Conservation (phyloP, 2,888 invertebrate genomes). For the Apeira syringaria region DNA sequence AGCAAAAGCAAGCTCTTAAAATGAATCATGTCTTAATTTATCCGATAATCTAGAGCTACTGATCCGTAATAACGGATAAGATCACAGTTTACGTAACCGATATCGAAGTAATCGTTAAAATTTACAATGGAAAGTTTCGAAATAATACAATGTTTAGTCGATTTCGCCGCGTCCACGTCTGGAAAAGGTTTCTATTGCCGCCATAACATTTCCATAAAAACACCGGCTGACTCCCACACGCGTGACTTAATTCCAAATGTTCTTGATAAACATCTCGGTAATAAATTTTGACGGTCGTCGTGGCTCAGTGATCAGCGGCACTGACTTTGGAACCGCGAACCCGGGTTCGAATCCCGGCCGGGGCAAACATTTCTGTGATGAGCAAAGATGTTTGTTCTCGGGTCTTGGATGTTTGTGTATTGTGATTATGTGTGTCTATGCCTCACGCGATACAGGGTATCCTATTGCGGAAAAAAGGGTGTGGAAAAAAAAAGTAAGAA, state of each 20-base stretch:
- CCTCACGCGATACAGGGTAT: no score
- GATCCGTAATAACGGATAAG: conserved; percentile 25
- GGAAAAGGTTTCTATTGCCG: conserved; percentile 48
- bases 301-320: no score
- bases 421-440: no score
- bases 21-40: conserved; percentile 17
- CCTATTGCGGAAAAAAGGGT: no score
- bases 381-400: no score
- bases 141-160: conserved; percentile 55
- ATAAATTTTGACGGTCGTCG: no score
- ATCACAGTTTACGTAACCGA: conserved; percentile 23
- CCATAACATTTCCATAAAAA: conserved; percentile 69
- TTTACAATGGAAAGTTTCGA: conserved; percentile 50
- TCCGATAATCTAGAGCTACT: conserved; percentile 21
- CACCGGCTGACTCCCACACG: conserved; percentile 55
- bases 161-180: conserved; percentile 44
- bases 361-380: no score
- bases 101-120: conserved; percentile 36
- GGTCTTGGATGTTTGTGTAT: no score
- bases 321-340: no score
- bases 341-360: no score
- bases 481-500: no score
- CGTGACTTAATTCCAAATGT: conserved; percentile 68
- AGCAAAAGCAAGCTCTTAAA: background rate
- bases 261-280: conserved; percentile 56